Evolutionary conservation across 2,797 vertebrate species (phyloP), one percentile per base, ranked within the genome.

Genomic region (Syndactyla subalaris): DNA sequence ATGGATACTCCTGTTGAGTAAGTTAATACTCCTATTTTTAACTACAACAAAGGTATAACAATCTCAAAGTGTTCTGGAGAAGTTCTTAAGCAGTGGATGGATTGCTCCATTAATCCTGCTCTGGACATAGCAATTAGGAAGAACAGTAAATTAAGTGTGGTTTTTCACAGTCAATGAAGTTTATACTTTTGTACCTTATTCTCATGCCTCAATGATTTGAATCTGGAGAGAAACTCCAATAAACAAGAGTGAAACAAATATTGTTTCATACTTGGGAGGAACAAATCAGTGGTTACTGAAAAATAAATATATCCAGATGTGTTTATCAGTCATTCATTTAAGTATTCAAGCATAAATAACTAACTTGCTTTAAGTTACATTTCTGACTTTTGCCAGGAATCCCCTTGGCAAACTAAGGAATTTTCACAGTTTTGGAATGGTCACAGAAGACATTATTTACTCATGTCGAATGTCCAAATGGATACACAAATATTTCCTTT

Each of bases 271-370:
- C 24, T 80, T 77, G 27, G 19, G 51, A 90, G 48, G 70, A 91
- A 55, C 22, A 55, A 73, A 89, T 61, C 61, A 76, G 22, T 5
- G 6, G 30, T 81, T 78, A 73, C 73, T 18, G 23, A 71, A 72
- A 86, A 36, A 57, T 61, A 92, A 94, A 82, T 58, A 66, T 9
- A 82, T 76, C 73, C 94, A 91, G 57, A 72, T 91, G 55, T 78
- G 49, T 66, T 88, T 84, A 81, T 70, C 52, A 57, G 63, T 39
- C n/a, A 30, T 45, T 74, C 59, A 38, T n/a, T 81, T 0, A 0
- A 66, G 46, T 51, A 82, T 66, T 85, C 55, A 77, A 70, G 43
- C 3, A 1, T 71, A 78, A 89, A 29, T 51, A 73, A 61, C 24
- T 83, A 22, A 65, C 67, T 89, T 67, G 22, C 22, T 78, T 55